phyloP scores from a whole-genome alignment of 1,140 invertebrate genomes.

The Patella vulgata region DNA sequence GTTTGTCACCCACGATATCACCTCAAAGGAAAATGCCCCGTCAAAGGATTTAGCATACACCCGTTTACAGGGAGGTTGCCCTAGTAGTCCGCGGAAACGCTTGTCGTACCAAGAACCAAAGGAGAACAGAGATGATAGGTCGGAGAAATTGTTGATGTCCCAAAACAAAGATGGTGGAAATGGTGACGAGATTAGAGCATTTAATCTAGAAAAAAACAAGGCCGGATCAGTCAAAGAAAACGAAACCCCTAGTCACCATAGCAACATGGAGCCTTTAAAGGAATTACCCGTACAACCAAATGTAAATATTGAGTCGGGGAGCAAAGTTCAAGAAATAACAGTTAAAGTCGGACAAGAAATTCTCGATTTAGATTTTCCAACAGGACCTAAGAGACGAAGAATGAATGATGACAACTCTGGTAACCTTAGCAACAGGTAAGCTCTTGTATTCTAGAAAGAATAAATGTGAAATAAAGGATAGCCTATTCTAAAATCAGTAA shows the following conservation, averaged over 20 bases:
- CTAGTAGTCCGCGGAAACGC: too few relatives aligned
- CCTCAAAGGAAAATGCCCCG: too few relatives aligned
- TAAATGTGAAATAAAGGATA: too few relatives aligned
- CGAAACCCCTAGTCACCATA: background rate
- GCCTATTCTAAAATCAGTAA: too few relatives aligned
- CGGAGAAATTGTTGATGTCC: too few relatives aligned
- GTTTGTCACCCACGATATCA: too few relatives aligned
- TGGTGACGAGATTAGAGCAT: background rate
- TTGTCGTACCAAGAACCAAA: too few relatives aligned
- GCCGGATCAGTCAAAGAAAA: background rate
- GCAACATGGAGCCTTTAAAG: conserved; percentile 11
- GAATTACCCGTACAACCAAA: background rate
- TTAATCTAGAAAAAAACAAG: background rate
- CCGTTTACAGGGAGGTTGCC: too few relatives aligned
- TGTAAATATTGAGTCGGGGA: background rate
- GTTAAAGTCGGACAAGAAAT: conserved; percentile 17
- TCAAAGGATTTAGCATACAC: too few relatives aligned
- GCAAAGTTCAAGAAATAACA: conserved; percentile 3
- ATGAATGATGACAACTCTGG: conserved; percentile 37
- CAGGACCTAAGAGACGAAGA: conserved; percentile 43
- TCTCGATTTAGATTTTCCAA: conserved; percentile 32
- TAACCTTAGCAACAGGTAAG: conserved; percentile 2
- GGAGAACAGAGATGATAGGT: too few relatives aligned
- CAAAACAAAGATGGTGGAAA: too few relatives aligned
- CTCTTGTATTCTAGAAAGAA: too few relatives aligned